Evolutionary conservation across 2,113 vertebrate species (phyloP).

Genomic region (Brachirus orientalis): DNA sequence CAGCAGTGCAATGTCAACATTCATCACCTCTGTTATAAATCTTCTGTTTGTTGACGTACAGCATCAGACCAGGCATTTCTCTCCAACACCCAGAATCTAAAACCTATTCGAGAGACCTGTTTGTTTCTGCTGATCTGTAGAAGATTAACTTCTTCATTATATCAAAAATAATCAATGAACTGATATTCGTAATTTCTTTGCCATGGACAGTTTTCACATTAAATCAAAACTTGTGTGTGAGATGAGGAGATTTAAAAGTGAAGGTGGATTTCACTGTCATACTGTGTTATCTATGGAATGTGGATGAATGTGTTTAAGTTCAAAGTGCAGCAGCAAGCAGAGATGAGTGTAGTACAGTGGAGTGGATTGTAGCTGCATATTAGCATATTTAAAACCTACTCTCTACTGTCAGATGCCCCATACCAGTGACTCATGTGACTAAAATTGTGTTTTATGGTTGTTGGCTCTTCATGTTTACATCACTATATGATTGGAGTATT

Average conservation of each 20-base stretch:
- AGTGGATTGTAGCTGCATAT: not conserved
- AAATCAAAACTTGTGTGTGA: too few species aligned
- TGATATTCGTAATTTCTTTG: not conserved
- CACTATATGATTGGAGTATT: slow-evolving; percentile 44
- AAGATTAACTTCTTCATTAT: slow-evolving; percentile 27
- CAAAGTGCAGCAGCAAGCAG: slow-evolving; percentile 44
- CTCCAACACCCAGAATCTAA: slow-evolving; percentile 37
- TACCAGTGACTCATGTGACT: too few species aligned
- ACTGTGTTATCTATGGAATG: slow-evolving; percentile 50
- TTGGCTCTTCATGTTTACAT: slow-evolving; percentile 51
- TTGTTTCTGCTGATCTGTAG: slow-evolving; percentile 24
- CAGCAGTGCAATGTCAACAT: slow-evolving; percentile 47
- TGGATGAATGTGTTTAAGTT: not conserved
- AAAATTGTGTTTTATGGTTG: slow-evolving; percentile 39
- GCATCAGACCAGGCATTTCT: slow-evolving; percentile 3
- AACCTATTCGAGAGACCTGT: slow-evolving; percentile 7
- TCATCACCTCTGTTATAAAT: slow-evolving; percentile 70
- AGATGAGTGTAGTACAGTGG: not conserved
- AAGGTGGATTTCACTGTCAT: slow-evolving; percentile 1
- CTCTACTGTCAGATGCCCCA: not conserved
- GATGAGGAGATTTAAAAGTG: too few species aligned
- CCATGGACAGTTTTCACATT: too few species aligned
- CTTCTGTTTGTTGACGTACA: slow-evolving; percentile 48
- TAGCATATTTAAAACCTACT: not conserved
- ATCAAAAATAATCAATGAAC: slow-evolving; percentile 27